Evolutionary conservation across 2,113 vertebrate species (phyloP).

Genomic region (Murina feae): DNA sequence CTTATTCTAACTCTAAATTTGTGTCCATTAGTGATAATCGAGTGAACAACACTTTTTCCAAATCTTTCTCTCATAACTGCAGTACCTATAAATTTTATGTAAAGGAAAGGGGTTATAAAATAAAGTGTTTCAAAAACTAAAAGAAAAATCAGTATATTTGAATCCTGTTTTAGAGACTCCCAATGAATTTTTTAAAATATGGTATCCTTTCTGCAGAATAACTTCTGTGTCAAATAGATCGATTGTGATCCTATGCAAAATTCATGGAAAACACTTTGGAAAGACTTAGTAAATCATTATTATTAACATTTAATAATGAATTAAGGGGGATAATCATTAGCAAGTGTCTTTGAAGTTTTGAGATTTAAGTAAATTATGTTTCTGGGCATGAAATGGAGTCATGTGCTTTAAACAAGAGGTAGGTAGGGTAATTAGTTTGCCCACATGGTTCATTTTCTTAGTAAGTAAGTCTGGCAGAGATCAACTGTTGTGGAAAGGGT

Average conservation of each 20-base stretch:
- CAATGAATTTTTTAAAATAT: neutral
- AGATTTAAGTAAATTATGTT: neutral
- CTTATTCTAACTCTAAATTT: neutral
- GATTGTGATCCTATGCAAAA: neutral
- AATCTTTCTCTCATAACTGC: neutral
- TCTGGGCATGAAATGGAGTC: neutral
- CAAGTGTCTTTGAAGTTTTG: neutral
- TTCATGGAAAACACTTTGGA: neutral
- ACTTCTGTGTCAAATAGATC: neutral
- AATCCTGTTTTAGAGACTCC: neutral
- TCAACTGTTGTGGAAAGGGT: neutral
- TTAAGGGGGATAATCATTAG: neutral
- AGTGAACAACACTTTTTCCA: neutral
- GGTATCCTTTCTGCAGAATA: neutral
- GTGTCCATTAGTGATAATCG: neutral
- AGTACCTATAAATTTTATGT: neutral
- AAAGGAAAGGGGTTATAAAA: neutral
- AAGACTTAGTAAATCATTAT: neutral
- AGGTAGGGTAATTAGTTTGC: fast-evolving
- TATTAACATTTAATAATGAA: neutral
- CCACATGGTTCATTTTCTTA: neutral
- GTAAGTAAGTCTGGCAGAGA: neutral
- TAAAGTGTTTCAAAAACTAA: neutral
- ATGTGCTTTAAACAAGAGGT: neutral
- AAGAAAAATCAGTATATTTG: neutral